Evolutionary conservation across 2,888 invertebrate species (phyloP), one percentile per base, ranked within the genome.

Genomic region (Drosophila borealis): DNA sequence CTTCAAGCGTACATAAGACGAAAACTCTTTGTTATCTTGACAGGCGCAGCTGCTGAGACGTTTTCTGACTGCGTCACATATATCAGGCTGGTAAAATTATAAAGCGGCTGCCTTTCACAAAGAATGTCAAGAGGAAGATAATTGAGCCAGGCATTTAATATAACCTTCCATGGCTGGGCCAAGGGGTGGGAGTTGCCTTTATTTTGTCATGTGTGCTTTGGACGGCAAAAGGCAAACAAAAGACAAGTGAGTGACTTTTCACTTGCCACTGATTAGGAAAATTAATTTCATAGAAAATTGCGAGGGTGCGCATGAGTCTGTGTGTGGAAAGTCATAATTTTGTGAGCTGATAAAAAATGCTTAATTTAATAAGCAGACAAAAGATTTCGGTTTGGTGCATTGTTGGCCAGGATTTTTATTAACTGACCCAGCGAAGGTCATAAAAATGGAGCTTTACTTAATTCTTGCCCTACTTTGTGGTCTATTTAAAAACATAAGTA

Each of bases 211-310:
- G 74, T 69, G 61, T 78, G 76, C 69, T 50, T 51, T 53, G 70
- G 75, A 78, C 60, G 75, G 46, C 78, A 55, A 64, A 29, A 68
- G 74, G 60, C 78, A 77, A 71, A 73, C 71, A 80, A 80, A 76
- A 82, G 76, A 74, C 72, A 77, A 74, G 72, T 75, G 84, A 87
- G 50, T 78, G 88, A 84, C 85, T 88, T 77, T 80, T 72, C 56
- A 66, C 60, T 65, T 53, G 70, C 65, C 46, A 59, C 67, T 81
- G 82, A 88, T 83, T 88, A 77, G 74, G 72, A 59, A 81, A 83
- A 88, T 83, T 87, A 87, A 88, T 88, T 83, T 88, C 60, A 74
- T 78, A 81, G 68, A 72, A 87, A 79, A 79, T 77, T 76, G 45
- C 29, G 13, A 34, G 50, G 63, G 51, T 54, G 61, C 37, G 50